phyloP scores from a whole-genome alignment of 2,888 invertebrate species.

The Druceiella hillmani region DNA sequence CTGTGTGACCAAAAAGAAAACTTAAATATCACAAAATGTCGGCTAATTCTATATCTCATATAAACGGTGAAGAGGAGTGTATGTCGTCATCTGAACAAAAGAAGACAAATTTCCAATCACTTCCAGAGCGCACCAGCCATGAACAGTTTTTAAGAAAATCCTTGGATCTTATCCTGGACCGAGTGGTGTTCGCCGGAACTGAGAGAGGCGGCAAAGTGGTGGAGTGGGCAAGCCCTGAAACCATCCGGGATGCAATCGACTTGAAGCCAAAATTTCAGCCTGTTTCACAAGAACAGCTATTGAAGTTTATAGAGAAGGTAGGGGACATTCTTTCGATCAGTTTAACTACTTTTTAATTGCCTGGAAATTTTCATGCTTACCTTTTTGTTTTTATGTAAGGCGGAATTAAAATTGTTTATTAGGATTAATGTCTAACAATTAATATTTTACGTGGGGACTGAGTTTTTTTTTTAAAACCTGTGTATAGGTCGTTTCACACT shows the following conservation, averaged over 20 bases:
- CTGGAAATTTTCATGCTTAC: no score
- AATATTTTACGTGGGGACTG: no score
- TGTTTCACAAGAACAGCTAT: slow-evolving; percentile 60
- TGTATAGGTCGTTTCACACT: no score
- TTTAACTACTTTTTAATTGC: no score
- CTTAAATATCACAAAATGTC: slow-evolving; percentile 42
- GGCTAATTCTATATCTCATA: slow-evolving; percentile 43
- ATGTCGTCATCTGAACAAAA: no score
- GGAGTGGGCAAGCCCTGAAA: slow-evolving; percentile 74
- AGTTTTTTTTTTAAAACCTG: no score
- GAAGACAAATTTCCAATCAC: slow-evolving; percentile 50
- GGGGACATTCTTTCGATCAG: no score
- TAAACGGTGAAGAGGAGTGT: slow-evolving; percentile 33
- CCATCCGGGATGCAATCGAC: slow-evolving; percentile 62
- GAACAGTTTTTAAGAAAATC: slow-evolving; percentile 68
- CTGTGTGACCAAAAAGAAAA: no score
- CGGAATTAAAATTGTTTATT: no score
- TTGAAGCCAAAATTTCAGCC: slow-evolving; percentile 55
- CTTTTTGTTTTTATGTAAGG: no score
- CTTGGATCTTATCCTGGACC: slow-evolving; percentile 64
- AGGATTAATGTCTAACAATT: no score
- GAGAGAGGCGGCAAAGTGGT: slow-evolving; percentile 68
- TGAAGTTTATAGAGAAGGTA: slow-evolving; percentile 62
- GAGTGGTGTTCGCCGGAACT: slow-evolving; percentile 72
- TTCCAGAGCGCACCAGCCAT: slow-evolving; percentile 58